phyloP scores from a whole-genome alignment of 2,888 invertebrate genomes.

The Acrobeloides nanus region DNA sequence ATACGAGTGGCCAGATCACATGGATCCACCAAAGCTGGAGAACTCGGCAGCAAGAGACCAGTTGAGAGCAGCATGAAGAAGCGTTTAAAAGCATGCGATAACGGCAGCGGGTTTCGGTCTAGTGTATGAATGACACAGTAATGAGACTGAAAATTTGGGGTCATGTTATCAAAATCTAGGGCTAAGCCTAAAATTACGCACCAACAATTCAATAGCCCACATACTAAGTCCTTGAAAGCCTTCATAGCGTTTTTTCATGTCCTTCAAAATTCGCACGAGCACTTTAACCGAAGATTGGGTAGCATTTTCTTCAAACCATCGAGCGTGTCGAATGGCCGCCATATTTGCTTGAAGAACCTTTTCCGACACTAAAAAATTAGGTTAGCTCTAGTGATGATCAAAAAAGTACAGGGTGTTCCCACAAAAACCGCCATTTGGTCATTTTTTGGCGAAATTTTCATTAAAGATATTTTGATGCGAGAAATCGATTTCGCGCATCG shows the following conservation, averaged over 20 bases:
- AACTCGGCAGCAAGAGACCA: constrained; percentile 88
- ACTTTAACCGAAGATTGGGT: constrained; percentile 67
- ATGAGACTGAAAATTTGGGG: constrained; percentile 64
- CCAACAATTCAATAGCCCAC: constrained; percentile 89
- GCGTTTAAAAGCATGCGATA: constrained; percentile 79
- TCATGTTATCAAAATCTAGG: constrained; percentile 5
- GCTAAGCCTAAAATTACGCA: constrained; percentile 41
- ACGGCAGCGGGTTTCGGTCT: constrained; percentile 76
- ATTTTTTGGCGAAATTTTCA: too few relatives aligned
- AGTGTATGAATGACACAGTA: constrained; percentile 70
- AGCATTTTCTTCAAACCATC: constrained; percentile 97
- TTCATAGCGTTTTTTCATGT: constrained; percentile 78
- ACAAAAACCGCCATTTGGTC: too few relatives aligned
- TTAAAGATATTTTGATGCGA: too few relatives aligned
- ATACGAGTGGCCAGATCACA: constrained; percentile 63
- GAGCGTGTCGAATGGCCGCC: constrained; percentile 85
- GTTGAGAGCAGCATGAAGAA: constrained; percentile 83
- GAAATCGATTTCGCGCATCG: too few relatives aligned
- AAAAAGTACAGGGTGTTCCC: too few relatives aligned
- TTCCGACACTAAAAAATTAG: constrained; percentile 59
- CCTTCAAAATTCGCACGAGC: constrained; percentile 82
- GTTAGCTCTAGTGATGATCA: too few relatives aligned
- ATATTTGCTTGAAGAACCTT: constrained; percentile 77
- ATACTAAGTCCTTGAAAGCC: constrained; percentile 83
- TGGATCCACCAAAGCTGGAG: constrained; percentile 66